These are phyloP conservation scores for Cerastis rubricosa DNA, from an alignment of 2,888 invertebrate genomes.

Conservation along the genomic window DNA sequence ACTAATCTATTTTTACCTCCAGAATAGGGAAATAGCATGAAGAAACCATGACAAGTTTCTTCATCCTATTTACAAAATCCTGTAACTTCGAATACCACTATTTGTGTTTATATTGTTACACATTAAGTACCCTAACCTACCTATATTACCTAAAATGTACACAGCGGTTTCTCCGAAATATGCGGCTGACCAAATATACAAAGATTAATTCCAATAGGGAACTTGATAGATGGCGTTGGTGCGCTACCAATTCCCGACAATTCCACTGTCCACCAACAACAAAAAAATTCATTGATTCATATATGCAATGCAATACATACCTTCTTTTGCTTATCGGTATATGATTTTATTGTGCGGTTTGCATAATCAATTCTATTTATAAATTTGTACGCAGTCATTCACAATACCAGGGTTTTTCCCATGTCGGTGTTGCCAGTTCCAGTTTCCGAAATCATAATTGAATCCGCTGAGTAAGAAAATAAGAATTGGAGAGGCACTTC, in stretches of 20 bases:
- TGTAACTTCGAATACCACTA: not conserved
- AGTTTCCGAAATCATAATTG: not conserved
- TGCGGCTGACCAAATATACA: not conserved
- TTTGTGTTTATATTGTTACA: not conserved
- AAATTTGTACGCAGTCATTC: not conserved
- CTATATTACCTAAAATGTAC: not conserved
- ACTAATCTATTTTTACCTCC: too few relatives aligned
- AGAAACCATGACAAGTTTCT: not conserved
- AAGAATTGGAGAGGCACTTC: not conserved
- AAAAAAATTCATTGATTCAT: not conserved
- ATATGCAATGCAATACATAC: not conserved
- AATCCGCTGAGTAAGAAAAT: not conserved
- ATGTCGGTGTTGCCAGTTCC: constrained; percentile 9
- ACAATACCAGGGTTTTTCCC: constrained; percentile 12
- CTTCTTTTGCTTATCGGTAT: not conserved
- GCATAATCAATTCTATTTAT: constrained; percentile 8
- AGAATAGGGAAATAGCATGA: not conserved
- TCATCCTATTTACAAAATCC: too few relatives aligned
- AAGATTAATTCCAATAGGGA: not conserved
- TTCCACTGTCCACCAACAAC: not conserved
- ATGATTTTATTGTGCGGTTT: not conserved
- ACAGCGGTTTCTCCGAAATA: not conserved
- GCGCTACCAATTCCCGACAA: not conserved
- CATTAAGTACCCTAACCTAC: not conserved
- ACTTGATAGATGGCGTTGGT: constrained; percentile 14